phyloP scores from a whole-genome alignment of 2,797 vertebrate species.

The Sebastes iracundus region DNA sequence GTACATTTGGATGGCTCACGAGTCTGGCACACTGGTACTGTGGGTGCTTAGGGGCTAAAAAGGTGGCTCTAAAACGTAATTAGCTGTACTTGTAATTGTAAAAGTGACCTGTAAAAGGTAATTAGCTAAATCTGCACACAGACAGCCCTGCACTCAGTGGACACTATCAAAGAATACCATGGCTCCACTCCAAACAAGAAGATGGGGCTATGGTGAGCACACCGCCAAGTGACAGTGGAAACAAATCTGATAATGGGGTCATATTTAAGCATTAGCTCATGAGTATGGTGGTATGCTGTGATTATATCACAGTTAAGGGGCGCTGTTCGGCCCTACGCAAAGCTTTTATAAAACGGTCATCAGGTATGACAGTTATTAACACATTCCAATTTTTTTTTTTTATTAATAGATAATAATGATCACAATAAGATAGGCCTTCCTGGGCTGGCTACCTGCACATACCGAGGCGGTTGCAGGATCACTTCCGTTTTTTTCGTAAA shows the following conservation, averaged over 20 bases:
- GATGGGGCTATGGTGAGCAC: background rate
- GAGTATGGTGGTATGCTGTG: background rate
- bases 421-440: background rate
- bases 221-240: background rate
- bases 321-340: background rate
- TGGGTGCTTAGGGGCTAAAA: conserved; percentile 6
- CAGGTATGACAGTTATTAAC: background rate
- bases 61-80: conserved; percentile 30
- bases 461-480: background rate
- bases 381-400: too few species aligned
- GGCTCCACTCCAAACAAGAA: background rate
- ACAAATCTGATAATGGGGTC: background rate
- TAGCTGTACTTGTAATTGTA: conserved; percentile 11
- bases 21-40: background rate
- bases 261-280: background rate
- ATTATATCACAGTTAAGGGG: background rate
- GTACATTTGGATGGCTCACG: conserved; percentile 2
- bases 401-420: background rate
- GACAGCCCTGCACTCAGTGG: background rate
- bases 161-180: conserved; percentile 6
- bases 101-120: conserved; percentile 22
- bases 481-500: background rate
- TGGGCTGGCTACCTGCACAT: background rate
- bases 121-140: conserved; percentile 13
- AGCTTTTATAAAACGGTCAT: background rate